Conservation (phyloP, 2,113 vertebrate species). For the Hymenochirus boettgeri region DNA sequence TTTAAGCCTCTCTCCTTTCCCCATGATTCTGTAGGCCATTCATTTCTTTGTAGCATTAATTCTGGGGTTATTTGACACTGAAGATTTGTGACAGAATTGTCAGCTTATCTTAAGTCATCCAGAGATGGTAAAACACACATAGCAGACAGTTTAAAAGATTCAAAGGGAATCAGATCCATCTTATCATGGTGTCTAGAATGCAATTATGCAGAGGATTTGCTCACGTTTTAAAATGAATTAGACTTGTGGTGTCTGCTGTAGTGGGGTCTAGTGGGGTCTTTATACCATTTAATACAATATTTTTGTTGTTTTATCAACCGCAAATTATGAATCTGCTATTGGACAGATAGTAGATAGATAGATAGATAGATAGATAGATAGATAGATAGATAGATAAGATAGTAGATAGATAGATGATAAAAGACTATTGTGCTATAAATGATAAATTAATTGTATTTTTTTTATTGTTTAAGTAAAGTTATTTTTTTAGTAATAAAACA, state of each 20-base stretch:
- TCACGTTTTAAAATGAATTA: too few relatives aligned
- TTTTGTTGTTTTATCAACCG: not conserved
- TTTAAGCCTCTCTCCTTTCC: constrained; percentile 50
- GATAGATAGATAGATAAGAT: not conserved
- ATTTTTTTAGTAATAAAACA: too few relatives aligned
- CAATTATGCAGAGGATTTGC: constrained; percentile 46
- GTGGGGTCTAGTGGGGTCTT: too few relatives aligned
- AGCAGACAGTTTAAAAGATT: constrained; percentile 47
- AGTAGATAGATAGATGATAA: too few relatives aligned
- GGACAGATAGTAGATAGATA: too few relatives aligned
- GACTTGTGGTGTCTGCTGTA: too few relatives aligned
- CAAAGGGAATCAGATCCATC: constrained; percentile 47
- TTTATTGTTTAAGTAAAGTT: too few relatives aligned
- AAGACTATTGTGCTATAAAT: too few relatives aligned
- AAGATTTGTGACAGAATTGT: constrained; percentile 63
- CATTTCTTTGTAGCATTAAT: constrained; percentile 58
- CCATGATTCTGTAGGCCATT: constrained; percentile 59
- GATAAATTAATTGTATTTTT: too few relatives aligned
- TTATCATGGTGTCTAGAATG: constrained; percentile 46
- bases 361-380: not conserved
- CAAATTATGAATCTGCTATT: not conserved
- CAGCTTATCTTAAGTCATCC: constrained; percentile 62
- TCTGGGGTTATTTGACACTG: constrained; percentile 59
- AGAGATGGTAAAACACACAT: constrained; percentile 47
- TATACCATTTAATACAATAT: too few relatives aligned